Evolutionary conservation across 2,797 vertebrate species (phyloP), one percentile per base, ranked within the genome.

Genomic region (Syngnathus rostellatus): DNA sequence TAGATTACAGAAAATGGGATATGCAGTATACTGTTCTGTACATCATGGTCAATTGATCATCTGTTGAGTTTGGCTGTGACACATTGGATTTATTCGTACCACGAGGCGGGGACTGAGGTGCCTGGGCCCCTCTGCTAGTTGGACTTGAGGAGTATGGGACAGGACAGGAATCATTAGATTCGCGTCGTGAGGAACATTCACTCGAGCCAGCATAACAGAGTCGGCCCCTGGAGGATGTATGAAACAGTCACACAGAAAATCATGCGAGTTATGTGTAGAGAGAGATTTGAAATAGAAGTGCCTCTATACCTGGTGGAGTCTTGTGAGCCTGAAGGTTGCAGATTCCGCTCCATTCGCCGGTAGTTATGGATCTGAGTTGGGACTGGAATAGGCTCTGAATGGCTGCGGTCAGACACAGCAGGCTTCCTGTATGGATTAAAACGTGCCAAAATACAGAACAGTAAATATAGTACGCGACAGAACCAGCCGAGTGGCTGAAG

Each of bases 301-400:
- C 12, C 40, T 70, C 5, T 6, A 76, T 71, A 92, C 96, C 92
- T 90, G 11, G 89, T 88, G 19, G 87, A 93, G 71, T 85, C 60
- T 63, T 85, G 88, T 0, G 89, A 86, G 45, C 85, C 82, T 0
- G 87, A 90, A 0, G 91, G 90, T 62, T 94, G 93, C 48, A 94
- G 88, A 75, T 97, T 95, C 87, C 94, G 93, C 67, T 94, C 93
- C 1, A 99, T 94, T 31, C 95, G 93, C 50, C 93, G 92, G 86
- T 95, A 99, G 87, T 98, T 98, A 12, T 92, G 93, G 66, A 97
- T 91, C 73, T 99, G 97, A 0, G 94, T 94, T 2, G 97, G 97
- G 39, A 99, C 97, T 0, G 97, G 97, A 81, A 99, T 94, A 76
- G 97, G 93, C 67, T 94, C 90, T 0, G 97, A 93, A 63, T 84